Conservation (phyloP, 2,113 vertebrate species). For the Nothoprocta perdicaria region DNA sequence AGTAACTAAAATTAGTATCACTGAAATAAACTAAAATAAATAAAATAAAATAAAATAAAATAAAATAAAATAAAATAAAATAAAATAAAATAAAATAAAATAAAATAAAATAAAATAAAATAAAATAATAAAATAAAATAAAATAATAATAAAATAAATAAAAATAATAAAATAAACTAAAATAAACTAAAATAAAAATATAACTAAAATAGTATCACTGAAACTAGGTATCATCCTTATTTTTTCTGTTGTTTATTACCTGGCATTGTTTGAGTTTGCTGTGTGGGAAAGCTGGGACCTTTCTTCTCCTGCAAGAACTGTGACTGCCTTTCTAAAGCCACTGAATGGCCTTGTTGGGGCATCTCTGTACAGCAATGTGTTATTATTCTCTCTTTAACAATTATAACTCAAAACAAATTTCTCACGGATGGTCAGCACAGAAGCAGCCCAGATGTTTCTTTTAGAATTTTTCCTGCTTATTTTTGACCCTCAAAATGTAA, state of each 20-base stretch:
- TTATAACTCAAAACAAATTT: constrained; percentile 23
- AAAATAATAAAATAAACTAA: no score
- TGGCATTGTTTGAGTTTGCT: not conserved
- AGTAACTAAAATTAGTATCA: not conserved
- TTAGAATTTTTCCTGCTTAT: not conserved
- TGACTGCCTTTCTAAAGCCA: not conserved
- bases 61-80: no score
- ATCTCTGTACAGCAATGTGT: not conserved
- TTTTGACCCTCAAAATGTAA: not conserved
- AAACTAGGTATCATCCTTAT: not conserved
- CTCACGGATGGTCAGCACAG: not conserved
- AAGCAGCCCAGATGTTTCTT: not conserved
- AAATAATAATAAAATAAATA: no score
- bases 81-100: no score
- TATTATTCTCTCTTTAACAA: constrained; percentile 14
- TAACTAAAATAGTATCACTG: not conserved
- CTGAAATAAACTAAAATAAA: no score
- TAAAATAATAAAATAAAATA: no score
- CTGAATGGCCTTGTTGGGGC: not conserved
- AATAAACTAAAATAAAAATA: no score
- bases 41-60: no score
- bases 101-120: no score
- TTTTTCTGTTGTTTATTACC: not conserved
- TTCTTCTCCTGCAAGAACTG: not conserved
- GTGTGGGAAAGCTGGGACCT: not conserved